Evolutionary conservation across 1,140 invertebrate species (phyloP).

Genomic region (Ptiloglossa arizonensis): DNA sequence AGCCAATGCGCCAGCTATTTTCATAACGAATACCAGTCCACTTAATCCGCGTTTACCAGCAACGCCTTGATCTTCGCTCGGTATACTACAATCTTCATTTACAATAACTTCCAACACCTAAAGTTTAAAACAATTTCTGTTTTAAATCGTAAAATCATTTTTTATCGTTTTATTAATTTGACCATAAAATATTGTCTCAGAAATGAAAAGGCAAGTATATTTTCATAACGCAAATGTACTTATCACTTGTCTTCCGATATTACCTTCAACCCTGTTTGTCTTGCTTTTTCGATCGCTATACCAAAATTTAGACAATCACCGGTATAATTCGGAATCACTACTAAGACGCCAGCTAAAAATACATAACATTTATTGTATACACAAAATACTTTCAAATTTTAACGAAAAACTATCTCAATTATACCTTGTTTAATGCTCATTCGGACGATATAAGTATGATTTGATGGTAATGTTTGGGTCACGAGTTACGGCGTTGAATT

Average conservation of each 20-base stretch:
- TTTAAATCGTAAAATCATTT: neutral
- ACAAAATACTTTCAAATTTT: too few relatives aligned
- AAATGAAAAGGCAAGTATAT: neutral
- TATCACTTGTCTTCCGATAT: neutral
- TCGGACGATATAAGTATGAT: too few relatives aligned
- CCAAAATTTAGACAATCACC: conserved; percentile 94
- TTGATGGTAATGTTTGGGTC: too few relatives aligned
- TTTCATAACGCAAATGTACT: neutral
- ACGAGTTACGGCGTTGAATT: too few relatives aligned
- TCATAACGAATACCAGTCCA: conserved; percentile 88
- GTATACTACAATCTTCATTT: conserved; percentile 87
- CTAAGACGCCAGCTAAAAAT: conserved; percentile 86
- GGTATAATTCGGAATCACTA: conserved; percentile 93
- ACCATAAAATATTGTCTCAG: neutral
- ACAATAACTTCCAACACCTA: conserved; percentile 86
- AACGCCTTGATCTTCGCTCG: conserved; percentile 83
- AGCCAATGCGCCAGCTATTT: conserved; percentile 90
- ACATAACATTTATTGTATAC: neutral
- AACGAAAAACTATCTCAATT: too few relatives aligned
- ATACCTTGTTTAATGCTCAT: too few relatives aligned
- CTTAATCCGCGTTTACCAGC: conserved; percentile 89
- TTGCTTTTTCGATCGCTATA: conserved; percentile 89
- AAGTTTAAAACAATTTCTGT: neutral
- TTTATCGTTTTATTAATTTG: too few relatives aligned
- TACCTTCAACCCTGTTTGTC: conserved; percentile 85